phyloP scores from a whole-genome alignment of 2,888 invertebrate species.

The Tachystola acroxantha region DNA sequence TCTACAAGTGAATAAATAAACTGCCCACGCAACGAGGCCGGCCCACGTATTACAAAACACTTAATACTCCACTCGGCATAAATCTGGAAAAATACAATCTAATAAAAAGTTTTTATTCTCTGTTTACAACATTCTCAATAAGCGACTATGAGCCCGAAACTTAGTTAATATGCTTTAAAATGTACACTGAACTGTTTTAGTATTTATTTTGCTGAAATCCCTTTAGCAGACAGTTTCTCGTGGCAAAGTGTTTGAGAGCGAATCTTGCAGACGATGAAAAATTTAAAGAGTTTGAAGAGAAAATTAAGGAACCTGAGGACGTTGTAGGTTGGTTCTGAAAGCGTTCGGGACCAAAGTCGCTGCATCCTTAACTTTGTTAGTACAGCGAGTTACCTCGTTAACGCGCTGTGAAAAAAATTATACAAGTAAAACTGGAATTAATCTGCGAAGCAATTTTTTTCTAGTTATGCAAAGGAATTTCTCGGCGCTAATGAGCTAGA shows the following conservation, averaged over 20 bases:
- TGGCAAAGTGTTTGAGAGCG: constrained; percentile 35
- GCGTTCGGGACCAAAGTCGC: constrained; percentile 41
- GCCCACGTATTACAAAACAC: constrained; percentile 57
- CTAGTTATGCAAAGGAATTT: constrained; percentile 42
- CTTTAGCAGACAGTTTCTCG: constrained; percentile 33
- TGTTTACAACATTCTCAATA: constrained; percentile 32
- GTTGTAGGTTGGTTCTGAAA: constrained; percentile 38
- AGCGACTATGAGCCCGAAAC: constrained; percentile 34
- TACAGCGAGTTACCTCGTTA: constrained; percentile 63
- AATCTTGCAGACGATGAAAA: constrained; percentile 58
- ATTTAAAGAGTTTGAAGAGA: constrained; percentile 66
- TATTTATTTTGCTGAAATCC: constrained; percentile 17
- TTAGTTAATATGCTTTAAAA: constrained; percentile 29
- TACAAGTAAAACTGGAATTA: constrained; percentile 55
- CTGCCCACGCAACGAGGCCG: constrained; percentile 55
- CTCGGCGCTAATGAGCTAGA: constrained; percentile 59
- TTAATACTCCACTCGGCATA: constrained; percentile 49
- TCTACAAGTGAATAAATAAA: constrained; percentile 62
- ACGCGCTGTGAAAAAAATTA: constrained; percentile 53
- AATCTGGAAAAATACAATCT: constrained; percentile 56
- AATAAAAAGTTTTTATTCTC: constrained; percentile 47
- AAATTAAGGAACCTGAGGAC: constrained; percentile 55
- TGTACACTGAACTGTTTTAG: not conserved
- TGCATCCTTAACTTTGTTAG: constrained; percentile 61
- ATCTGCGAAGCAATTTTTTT: constrained; percentile 46